These are phyloP conservation scores for Augochlorella aurata DNA, from an alignment of 2,888 invertebrate species.

Conservation along the genomic window DNA sequence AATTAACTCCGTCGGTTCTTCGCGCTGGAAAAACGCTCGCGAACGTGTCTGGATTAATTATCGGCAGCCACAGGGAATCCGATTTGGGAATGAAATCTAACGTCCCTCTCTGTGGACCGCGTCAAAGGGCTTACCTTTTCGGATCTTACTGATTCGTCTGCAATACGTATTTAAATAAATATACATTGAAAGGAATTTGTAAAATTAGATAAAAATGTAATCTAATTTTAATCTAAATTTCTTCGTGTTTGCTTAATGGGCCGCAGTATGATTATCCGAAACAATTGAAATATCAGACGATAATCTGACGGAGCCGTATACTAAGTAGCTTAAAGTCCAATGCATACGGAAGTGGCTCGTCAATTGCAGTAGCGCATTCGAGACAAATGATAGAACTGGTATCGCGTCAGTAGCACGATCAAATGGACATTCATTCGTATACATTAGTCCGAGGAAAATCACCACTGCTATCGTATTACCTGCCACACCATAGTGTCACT, in stretches of 20 bases:
- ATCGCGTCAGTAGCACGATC: background rate
- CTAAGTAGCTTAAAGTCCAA: background rate
- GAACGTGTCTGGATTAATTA: constrained; percentile 55
- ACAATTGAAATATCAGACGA: background rate
- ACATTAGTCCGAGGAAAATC: background rate
- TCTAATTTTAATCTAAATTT: no score
- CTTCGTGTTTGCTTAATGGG: background rate
- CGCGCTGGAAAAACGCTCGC: constrained; percentile 33
- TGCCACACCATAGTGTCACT: background rate
- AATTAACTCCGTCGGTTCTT: constrained; percentile 61
- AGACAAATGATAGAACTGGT: background rate
- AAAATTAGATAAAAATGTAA: no score
- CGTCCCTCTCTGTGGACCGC: background rate
- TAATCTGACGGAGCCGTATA: background rate
- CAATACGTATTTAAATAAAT: no score
- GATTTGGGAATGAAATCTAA: constrained; percentile 12
- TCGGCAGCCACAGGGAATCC: constrained; percentile 36
- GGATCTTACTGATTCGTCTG: background rate
- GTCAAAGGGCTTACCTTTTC: background rate
- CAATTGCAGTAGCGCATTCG: background rate
- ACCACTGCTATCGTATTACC: background rate
- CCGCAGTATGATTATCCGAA: background rate
- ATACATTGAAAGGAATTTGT: no score
- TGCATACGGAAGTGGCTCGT: background rate
- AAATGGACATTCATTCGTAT: constrained; percentile 4